Percentiles rank a stretch among this genome's conserved stretches.
phyloP scores from a whole-genome alignment of 2,888 invertebrate species.

The Parnassius smintheus region DNA sequence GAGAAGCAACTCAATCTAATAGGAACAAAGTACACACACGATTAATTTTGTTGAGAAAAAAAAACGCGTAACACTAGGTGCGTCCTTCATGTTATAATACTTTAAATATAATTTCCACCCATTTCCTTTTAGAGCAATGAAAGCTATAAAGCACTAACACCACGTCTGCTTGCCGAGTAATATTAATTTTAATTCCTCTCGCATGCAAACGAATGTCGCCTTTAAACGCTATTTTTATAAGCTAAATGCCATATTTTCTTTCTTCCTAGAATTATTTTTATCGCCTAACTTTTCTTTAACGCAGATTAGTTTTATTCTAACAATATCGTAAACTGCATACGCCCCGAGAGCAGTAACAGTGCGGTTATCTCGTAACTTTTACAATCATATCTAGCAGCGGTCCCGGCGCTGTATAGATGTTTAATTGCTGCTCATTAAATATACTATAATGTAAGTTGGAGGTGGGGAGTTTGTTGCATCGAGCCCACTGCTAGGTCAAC shows the following conservation, averaged over 20 bases:
- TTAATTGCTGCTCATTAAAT: conserved; percentile 40
- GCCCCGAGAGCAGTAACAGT: conserved; percentile 49
- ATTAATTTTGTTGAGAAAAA: conserved; percentile 46
- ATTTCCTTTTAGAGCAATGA: no score
- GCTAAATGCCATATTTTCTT: conserved; percentile 48
- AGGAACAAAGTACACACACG: conserved; percentile 46
- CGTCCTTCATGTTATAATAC: background rate
- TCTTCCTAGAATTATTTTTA: conserved; percentile 54
- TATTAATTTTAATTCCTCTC: conserved; percentile 51
- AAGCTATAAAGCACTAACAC: no score
- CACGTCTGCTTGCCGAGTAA: conserved; percentile 40
- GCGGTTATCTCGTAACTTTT: conserved; percentile 49
- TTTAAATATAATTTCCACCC: no score
- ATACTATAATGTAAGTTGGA: conserved; percentile 38
- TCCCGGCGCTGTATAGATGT: conserved; percentile 34
- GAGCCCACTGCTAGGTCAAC: conserved; percentile 48
- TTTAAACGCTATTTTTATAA: conserved; percentile 42
- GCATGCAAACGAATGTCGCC: conserved; percentile 60
- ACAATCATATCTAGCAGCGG: conserved; percentile 31
- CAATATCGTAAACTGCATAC: conserved; percentile 58
- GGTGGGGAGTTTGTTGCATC: conserved; percentile 42
- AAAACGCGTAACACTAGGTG: conserved; percentile 21
- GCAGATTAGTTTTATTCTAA: conserved; percentile 64
- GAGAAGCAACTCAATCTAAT: conserved; percentile 57
- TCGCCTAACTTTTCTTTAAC: conserved; percentile 57